These are phyloP conservation scores for Aphis gossypii DNA, from an alignment of 1,140 invertebrate species.

Conservation along the genomic window DNA sequence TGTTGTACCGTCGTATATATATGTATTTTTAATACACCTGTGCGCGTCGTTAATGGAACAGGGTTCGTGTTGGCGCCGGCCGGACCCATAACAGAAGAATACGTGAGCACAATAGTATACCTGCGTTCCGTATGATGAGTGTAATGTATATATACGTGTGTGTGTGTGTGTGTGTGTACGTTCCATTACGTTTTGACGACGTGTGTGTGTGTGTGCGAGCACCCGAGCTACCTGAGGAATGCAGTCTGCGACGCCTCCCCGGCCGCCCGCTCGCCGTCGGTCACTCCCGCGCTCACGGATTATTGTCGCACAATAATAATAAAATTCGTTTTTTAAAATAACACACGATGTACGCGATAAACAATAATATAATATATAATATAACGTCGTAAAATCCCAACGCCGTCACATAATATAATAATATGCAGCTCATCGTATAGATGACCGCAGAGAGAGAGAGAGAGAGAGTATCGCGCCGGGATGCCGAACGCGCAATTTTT, in stretches of 20 bases:
- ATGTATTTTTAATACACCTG: slow-evolving; percentile 49
- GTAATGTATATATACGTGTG: not conserved
- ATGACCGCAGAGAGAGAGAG: not conserved
- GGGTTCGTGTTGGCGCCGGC: slow-evolving; percentile 48
- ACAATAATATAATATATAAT: not conserved
- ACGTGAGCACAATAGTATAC: slow-evolving; percentile 10
- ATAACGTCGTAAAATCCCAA: not conserved
- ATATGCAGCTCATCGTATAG: not conserved
- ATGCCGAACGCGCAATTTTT: slow-evolving; percentile 9
- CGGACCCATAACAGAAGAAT: slow-evolving; percentile 37
- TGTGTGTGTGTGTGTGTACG: not conserved
- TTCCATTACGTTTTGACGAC: slow-evolving; percentile 33
- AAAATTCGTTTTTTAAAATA: not conserved
- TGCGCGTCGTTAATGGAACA: slow-evolving; percentile 53
- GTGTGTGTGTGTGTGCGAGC: not conserved
- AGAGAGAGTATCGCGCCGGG: not conserved
- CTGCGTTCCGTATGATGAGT: not conserved
- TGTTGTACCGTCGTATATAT: not conserved
- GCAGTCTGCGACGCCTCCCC: slow-evolving; percentile 26
- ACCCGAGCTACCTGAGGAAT: slow-evolving; percentile 50
- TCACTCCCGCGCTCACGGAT: not conserved
- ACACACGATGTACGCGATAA: not conserved
- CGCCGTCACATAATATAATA: not conserved
- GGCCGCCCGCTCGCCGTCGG: not conserved
- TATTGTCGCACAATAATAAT: slow-evolving; percentile 12